Conservation (phyloP, 2,888 invertebrate species). For the Nebria brevicollis region DNA sequence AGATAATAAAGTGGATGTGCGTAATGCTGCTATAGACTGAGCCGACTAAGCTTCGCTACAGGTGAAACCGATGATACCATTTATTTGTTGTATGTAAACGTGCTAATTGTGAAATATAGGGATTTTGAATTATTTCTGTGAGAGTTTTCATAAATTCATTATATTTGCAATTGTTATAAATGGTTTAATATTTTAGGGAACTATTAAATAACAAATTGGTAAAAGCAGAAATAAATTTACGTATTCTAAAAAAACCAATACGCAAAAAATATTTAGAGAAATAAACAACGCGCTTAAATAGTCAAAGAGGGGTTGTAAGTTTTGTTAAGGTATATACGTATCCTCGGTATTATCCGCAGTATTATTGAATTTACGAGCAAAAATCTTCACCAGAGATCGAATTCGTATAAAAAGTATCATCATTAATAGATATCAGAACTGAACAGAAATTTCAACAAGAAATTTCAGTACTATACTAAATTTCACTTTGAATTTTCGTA, state of each 20-base stretch:
- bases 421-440: neutral
- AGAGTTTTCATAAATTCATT: neutral
- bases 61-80: neutral
- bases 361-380: neutral
- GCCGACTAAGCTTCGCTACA: neutral
- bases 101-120: neutral
- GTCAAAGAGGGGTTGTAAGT: too few species aligned
- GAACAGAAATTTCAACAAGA: neutral
- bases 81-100: neutral
- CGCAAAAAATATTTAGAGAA: too few species aligned
- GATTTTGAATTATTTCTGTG: neutral
- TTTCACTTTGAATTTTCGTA: neutral
- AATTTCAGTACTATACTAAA: neutral
- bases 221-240: too few species aligned
- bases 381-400: neutral
- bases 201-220: too few species aligned
- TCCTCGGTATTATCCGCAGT: neutral
- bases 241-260: too few species aligned
- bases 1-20: neutral
- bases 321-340: neutral
- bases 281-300: too few species aligned
- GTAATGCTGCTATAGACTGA: neutral
- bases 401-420: neutral
- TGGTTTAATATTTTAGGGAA: too few species aligned
- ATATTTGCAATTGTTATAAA: neutral